Evolutionary conservation across 92 coral and sea anemone genomes (phyloP), one percentile per base, ranked within the genome.

Genomic region (Palythoa heliodiscus): DNA sequence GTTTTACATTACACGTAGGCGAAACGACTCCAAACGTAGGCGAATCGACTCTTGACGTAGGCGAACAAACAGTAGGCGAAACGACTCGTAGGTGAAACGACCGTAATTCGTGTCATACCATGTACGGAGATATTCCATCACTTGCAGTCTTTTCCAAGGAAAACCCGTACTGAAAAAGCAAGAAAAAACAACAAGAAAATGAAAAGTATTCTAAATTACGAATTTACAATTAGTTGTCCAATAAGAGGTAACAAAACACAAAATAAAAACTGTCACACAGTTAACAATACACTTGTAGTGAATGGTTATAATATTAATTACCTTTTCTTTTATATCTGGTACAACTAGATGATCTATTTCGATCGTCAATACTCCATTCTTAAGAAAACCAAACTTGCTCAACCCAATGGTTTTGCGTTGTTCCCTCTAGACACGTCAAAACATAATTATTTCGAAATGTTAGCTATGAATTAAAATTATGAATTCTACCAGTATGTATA

Each of bases 61-160:
- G n/a, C n/a, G n/a, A n/a, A n/a, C n/a, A n/a, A n/a, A n/a, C n/a
- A n/a, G n/a, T n/a, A n/a, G n/a, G n/a, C n/a, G n/a, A n/a, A n/a
- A n/a, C n/a, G n/a, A n/a, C n/a, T n/a, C n/a, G n/a, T n/a, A n/a
- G n/a, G n/a, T n/a, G n/a, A n/a, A n/a, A n/a, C n/a, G n/a, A n/a
- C n/a, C n/a, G n/a, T n/a, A n/a, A n/a, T 43, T 43, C 1, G 4
- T 43, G 50, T 37, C 89, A 84, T 87, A 96, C 98, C 98, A 94
- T 94, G 86, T 96, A 96, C 0, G 98, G 94, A 52, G 98, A 94
- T 66, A 96, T 91, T 6, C 98, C 98, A 91, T 93, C 98, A 78
- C 98, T 96, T 72, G 96, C 92, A 2, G 98, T 96, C 83, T 92
- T 96, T 80, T 94, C 98, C 72, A 96, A 83, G 71, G 96, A 92